Percentiles rank a stretch among this genome's conserved stretches.
These are phyloP conservation scores for Bubalus kerabau DNA, from an alignment of 2,113 vertebrate genomes.

Conservation along the genomic window DNA sequence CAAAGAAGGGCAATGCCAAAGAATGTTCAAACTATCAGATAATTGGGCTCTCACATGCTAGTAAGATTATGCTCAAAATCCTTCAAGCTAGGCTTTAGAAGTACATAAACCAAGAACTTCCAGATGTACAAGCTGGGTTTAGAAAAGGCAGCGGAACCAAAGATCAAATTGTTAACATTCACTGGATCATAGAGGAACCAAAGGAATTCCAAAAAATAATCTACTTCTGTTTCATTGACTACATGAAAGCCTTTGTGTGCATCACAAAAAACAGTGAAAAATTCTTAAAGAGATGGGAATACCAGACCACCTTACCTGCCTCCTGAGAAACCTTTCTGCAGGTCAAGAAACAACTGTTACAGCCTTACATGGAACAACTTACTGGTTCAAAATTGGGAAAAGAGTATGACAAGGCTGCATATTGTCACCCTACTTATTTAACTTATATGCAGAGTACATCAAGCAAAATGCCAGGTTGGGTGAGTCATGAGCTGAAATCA, in stretches of 20 bases:
- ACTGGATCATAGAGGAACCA: background rate
- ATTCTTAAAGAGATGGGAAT: background rate
- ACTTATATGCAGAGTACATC: background rate
- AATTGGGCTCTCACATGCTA: background rate
- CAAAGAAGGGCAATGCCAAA: background rate
- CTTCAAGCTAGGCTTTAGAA: background rate
- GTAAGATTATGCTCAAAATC: background rate
- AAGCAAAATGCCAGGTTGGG: background rate
- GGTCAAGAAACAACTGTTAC: background rate
- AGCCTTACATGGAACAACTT: background rate
- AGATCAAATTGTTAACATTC: background rate
- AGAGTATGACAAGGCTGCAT: background rate
- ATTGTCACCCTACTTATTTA: background rate
- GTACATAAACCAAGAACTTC: background rate
- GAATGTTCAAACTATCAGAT: background rate
- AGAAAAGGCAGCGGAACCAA: background rate
- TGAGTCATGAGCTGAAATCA: background rate
- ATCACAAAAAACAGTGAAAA: background rate
- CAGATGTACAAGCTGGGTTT: background rate
- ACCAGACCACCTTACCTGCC: background rate
- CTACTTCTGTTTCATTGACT: background rate
- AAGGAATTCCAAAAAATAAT: background rate
- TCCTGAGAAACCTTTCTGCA: background rate
- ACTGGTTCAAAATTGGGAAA: background rate
- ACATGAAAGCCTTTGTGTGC: background rate